phyloP scores from a whole-genome alignment of 1,140 invertebrate genomes.

The Drosophila seguyi region DNA sequence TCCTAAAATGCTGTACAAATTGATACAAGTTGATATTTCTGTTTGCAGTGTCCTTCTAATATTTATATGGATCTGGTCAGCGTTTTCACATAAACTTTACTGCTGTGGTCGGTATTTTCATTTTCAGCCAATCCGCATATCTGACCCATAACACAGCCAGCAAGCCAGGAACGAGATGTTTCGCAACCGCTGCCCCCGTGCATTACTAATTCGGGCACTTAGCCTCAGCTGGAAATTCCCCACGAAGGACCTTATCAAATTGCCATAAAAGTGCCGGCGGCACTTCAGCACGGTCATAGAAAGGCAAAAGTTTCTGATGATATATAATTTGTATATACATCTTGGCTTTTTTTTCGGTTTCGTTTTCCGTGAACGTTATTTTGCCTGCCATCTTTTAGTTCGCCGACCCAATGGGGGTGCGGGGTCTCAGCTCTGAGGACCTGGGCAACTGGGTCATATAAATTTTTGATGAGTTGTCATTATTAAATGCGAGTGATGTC shows the following conservation, averaged over 20 bases:
- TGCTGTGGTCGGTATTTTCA: background rate
- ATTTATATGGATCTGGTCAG: background rate
- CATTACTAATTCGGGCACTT: constrained; percentile 73
- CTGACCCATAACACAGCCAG: constrained; percentile 18
- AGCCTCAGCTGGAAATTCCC: constrained; percentile 61
- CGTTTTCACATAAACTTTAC: constrained; percentile 1
- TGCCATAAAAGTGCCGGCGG: constrained; percentile 72
- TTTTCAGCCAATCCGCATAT: constrained; percentile 9
- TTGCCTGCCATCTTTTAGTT: constrained; percentile 57
- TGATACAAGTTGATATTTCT: background rate
- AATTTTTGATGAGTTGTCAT: constrained; percentile 83
- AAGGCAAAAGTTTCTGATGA: constrained; percentile 64
- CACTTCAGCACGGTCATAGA: constrained; percentile 41
- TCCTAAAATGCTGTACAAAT: background rate
- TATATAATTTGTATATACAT: constrained; percentile 43
- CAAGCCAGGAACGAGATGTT: constrained; percentile 16
- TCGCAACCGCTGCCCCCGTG: constrained; percentile 18
- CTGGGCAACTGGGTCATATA: constrained; percentile 78
- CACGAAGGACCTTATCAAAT: constrained; percentile 64
- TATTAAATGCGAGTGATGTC: constrained; percentile 66
- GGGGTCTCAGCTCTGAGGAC: background rate
- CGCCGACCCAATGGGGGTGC: constrained; percentile 36
- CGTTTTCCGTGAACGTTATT: constrained; percentile 25
- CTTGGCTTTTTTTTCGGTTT: constrained; percentile 29
- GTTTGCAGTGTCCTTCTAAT: background rate